Evolutionary conservation across 2,113 vertebrate species (phyloP).

Genomic region (Indicator maculatus): DNA sequence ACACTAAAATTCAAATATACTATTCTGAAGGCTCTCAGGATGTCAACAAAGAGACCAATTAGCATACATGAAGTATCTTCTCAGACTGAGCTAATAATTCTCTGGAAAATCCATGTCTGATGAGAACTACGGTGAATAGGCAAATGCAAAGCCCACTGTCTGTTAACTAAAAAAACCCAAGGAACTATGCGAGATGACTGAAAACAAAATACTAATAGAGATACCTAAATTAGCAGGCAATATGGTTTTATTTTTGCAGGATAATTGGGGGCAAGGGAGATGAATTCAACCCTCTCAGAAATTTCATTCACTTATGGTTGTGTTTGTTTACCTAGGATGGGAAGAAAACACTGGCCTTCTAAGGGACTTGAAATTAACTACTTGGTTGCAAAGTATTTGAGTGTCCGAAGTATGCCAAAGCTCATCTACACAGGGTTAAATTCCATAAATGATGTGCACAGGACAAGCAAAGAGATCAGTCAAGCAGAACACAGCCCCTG

Average conservation of each 20-base stretch:
- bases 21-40: not conserved
- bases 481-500: not conserved
- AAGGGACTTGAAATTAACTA: not conserved
- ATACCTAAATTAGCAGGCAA: not conserved
- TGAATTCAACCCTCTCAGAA: not conserved
- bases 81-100: not conserved
- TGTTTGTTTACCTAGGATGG: not conserved
- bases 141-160: not conserved
- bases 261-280: not conserved
- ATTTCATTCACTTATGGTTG: not conserved
- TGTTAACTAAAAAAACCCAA: not conserved
- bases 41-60: not conserved
- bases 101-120: not conserved
- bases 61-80: not conserved
- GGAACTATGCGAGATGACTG: not conserved
- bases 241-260: not conserved
- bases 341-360: not conserved
- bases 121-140: not conserved
- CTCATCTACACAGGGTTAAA: not conserved
- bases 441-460: not conserved
- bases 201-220: not conserved
- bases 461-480: not conserved
- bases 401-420: not conserved
- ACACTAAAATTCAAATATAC: not conserved
- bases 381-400: not conserved